Percentiles rank a stretch among this genome's conserved stretches.
Conservation (phyloP, 2,797 vertebrate species). For the Danio tinwini region DNA sequence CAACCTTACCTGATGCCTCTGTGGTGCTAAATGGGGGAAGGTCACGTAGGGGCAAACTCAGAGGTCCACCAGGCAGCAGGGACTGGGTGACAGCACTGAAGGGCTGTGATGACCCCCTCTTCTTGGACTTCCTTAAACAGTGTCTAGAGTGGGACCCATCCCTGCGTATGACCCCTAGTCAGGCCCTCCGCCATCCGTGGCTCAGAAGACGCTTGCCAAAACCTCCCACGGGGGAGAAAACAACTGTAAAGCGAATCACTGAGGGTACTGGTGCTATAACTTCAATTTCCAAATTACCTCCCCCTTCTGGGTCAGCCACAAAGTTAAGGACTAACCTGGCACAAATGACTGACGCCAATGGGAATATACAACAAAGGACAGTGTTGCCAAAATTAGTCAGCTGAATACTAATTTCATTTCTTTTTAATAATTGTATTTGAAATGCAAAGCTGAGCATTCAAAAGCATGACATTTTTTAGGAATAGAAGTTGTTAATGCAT, state of each 20-base stretch:
- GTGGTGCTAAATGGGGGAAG: slow-evolving; percentile 90
- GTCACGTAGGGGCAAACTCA: slow-evolving; percentile 91
- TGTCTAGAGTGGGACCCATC: slow-evolving; percentile 98
- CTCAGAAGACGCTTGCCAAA: slow-evolving; percentile 94
- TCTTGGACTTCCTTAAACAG: slow-evolving; percentile 98
- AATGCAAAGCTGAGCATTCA: slow-evolving; percentile 56
- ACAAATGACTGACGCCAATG: slow-evolving; percentile 97
- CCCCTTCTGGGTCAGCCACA: slow-evolving; percentile 89
- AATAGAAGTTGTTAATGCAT: slow-evolving; percentile 81
- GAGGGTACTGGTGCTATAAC: slow-evolving; percentile 90
- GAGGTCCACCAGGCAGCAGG: slow-evolving; percentile 92
- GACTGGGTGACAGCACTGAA: slow-evolving; percentile 92
- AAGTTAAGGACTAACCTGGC: slow-evolving; percentile 97
- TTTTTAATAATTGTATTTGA: slow-evolving; percentile 46
- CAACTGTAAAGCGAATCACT: slow-evolving; percentile 83
- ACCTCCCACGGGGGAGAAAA: slow-evolving; percentile 89
- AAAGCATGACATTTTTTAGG: slow-evolving; percentile 69
- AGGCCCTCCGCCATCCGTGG: slow-evolving; percentile 95
- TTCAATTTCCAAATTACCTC: slow-evolving; percentile 96
- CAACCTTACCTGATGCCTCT: slow-evolving; percentile 90
- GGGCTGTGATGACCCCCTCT: slow-evolving; percentile 94
- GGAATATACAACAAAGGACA: slow-evolving; percentile 98
- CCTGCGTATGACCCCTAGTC: slow-evolving; percentile 91
- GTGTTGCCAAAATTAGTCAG: slow-evolving; percentile 98
- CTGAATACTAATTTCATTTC: slow-evolving; percentile 76